Base-by-base conservation (phyloP, 2,113 vertebrate genomes). In the Heteronetta atricapilla region DNA sequence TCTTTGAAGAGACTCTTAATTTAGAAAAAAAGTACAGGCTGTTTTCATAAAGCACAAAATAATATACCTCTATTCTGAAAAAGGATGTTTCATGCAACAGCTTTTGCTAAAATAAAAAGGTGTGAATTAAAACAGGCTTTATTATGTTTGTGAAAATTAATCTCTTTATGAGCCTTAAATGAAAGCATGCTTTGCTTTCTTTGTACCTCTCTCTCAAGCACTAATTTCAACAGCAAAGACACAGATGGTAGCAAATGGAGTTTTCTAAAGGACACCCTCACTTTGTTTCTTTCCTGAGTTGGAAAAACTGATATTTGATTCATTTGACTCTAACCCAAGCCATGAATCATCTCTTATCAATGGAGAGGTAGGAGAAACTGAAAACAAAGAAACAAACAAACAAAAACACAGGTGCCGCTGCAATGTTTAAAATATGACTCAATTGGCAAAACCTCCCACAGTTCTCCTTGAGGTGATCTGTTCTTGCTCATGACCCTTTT, bases 101-200 rank as follows among this genome's bases (percentile, higher is more conserved):
- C 64, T 88, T 90, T 64, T 3, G 4, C 69, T 48, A 66, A 88
- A 83, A 75, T 16, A 79, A 82, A 92, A 53, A 74, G 36, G 73
- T 88, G 80, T 42, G 40, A 97, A 93, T 88, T 88, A 75, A 82
- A 93, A 23, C 21, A 68, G 14, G 52, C 44, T 78, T 93, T 53
- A 50, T 84, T 77, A 75, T 59, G 15, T 38, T 74, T 46, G 55
- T 44, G 52, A 82, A 93, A 96, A 96, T 91, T 85, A 77, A 94
- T 64, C 26, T 72, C 62, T 89, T 90, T 46, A 50, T 2, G 3
- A 92, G 66, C n/a, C 48, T 20, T 68, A 82, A 88, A 88, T 26
- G 48, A 86, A 42, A 81, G 53, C 42, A 87, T 13, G 67, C 34
- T 66, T 86, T 75, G 46, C 40, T 92, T 90, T 80, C 59, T 92